Conservation (phyloP, 2,888 invertebrate genomes). For the Pteria penguin region DNA sequence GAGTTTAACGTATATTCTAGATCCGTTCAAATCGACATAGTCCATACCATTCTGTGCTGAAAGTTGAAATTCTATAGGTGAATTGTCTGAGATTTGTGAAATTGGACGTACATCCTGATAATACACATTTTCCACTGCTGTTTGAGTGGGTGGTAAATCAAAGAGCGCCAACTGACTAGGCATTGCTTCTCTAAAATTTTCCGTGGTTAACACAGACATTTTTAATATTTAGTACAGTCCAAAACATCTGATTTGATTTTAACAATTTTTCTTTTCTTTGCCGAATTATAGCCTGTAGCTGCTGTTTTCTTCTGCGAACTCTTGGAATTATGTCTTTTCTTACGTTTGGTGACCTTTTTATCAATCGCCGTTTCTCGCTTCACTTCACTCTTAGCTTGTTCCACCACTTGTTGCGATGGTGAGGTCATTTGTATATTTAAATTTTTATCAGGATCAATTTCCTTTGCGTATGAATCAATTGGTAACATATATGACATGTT, state of each 20-base stretch:
- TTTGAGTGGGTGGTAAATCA: conserved; percentile 41
- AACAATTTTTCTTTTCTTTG: background rate
- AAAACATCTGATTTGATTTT: conserved; percentile 19
- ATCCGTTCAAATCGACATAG: conserved; percentile 39
- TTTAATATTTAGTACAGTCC: background rate
- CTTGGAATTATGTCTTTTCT: background rate
- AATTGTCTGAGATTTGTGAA: conserved; percentile 28
- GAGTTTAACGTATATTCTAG: conserved; percentile 27
- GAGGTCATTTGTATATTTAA: conserved; percentile 13
- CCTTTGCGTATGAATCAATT: conserved; percentile 6
- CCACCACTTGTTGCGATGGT: conserved; percentile 7
- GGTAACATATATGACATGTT: background rate
- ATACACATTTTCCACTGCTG: conserved; percentile 38
- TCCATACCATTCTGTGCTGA: conserved; percentile 44
- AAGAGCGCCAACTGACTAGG: conserved; percentile 37
- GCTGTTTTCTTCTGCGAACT: background rate
- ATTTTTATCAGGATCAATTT: background rate
- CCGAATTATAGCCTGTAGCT: background rate
- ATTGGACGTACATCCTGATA: conserved; percentile 43
- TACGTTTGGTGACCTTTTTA: background rate
- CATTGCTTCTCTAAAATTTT: conserved; percentile 15
- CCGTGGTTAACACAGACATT: conserved; percentile 2
- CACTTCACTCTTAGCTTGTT: background rate
- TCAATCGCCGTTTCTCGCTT: background rate
- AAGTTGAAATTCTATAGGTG: conserved; percentile 41